Evolutionary conservation across 2,113 vertebrate species (phyloP), one percentile per base, ranked within the genome.

Genomic region (Boulengeromyrus knoepffleri): DNA sequence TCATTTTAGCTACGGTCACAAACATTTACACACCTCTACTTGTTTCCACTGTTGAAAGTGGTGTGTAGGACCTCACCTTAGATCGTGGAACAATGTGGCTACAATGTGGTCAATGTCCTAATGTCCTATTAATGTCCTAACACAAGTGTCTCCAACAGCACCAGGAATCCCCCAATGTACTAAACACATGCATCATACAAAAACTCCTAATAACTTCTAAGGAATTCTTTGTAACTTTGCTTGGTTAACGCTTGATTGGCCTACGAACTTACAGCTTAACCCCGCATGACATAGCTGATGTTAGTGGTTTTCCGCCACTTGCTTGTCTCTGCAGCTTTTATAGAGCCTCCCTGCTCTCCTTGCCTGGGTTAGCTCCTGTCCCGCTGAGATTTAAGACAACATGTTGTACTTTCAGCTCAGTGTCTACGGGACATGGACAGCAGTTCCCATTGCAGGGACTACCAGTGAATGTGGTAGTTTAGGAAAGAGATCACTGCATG

Each of bases 391-490:
- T 94, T 89, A 94, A 91, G 31, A 91, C 88, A 52, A 89, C 92
- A 85, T 95, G 92, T 95, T 95, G 91, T 95, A 92, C 91, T 95
- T 96, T 70, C 94, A 96, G 95, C 91, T 46, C 91, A 52, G 8
- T 96, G 96, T 92, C 91, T n/a, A 10, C 0, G 24, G 52, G 52
- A 53, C 52, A 19, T 53, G 17, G 17, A 5, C 15, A 53, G 15
- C 52, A 53, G 5, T 19, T 53, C 50, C 50, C 52, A 19, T 53
- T 53, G 52, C 17, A 5, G 52, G 50, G 15, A 52, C 50, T 52
- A 52, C 13, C 3, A 17, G 50, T 17, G 50, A 15, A 17, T 17
- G 2, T 96, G 95, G 95, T 95, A 94, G 92, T 96, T 94, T 95
- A 93, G 96, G 91, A 83, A 45, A 84, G 85, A 21, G 74, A 0